A percentile compares a stretch with the other conserved stretches of the same genome.
Evolutionary conservation across 2,113 vertebrate species (phyloP).

Genomic region (Lepisosteus oculatus): DNA sequence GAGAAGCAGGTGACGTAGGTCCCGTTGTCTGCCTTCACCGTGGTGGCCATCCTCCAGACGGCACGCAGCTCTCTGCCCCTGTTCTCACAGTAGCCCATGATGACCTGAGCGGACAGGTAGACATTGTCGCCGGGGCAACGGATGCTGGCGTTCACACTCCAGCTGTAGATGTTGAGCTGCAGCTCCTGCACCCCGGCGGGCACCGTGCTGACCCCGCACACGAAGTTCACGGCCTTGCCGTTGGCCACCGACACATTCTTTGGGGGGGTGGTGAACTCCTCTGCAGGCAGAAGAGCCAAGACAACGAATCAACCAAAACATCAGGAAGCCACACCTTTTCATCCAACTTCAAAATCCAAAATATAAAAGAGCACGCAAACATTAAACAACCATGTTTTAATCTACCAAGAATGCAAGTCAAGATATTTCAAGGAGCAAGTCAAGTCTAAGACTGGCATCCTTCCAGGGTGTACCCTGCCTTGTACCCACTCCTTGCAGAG

Average conservation of each 20-base stretch:
- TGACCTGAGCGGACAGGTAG: conserved; percentile 40
- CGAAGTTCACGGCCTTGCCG: conserved; percentile 49
- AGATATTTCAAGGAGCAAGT: too few species aligned
- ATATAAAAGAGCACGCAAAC: too few species aligned
- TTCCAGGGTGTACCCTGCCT: too few species aligned
- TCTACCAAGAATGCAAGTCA: too few species aligned
- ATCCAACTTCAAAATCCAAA: too few species aligned
- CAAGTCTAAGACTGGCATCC: too few species aligned
- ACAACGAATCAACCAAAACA: too few species aligned
- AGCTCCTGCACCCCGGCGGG: conserved; percentile 8
- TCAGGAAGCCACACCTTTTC: too few species aligned
- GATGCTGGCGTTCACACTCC: conserved; percentile 39
- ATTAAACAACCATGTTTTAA: too few species aligned
- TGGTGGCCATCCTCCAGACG: conserved; percentile 51
- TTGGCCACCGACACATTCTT: conserved; percentile 30
- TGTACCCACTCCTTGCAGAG: too few species aligned
- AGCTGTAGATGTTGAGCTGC: conserved; percentile 36
- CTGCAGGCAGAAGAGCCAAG: not conserved
- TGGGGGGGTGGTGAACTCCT: conserved; percentile 31
- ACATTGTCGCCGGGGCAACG: conserved; percentile 37
- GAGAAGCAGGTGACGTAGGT: conserved; percentile 45
- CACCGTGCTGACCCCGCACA: conserved; percentile 37
- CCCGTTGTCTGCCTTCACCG: conserved; percentile 39
- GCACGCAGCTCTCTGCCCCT: conserved; percentile 29
- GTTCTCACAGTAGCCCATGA: conserved; percentile 45